Evolutionary conservation across 2,113 vertebrate genomes (phyloP), one percentile per base, ranked within the genome.

Genomic region (Ictalurus furcatus): DNA sequence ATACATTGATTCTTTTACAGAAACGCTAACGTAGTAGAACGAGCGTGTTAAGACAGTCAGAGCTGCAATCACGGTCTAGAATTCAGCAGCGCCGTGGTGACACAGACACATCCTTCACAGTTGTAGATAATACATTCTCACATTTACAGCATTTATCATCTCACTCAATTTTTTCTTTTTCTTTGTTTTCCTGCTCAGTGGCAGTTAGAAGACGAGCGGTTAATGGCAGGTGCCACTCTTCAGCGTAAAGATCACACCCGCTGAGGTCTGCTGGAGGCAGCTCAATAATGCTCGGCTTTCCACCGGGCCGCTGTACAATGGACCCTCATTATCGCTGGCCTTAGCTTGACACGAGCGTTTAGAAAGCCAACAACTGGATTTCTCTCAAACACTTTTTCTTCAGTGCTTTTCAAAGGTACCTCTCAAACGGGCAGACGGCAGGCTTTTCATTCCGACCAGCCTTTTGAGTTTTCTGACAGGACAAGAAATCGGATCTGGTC

Each of bases 301-400:
- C 63, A 13, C 52, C 84, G 89, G 34, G 11, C 84, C 73, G 12
- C 58, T 87, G 84, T n/a, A 82, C 73, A 78, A 73, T 87, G 81
- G 52, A 78, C 79, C 78, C 89, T 90, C 88, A 56, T 91, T 92
- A 89, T 74, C n/a, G 34, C 44, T 78, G 44, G 44, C 84, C 52
- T 71, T 37, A 78, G 73, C 59, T 54, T 85, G n/a, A 69, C 59
- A 52, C 63, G 1, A 12, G 30, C 44, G 59, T 80, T 88, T 78
- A 17, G 61, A 71, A 52, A 25, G 5, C 17, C 34, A 83, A 69
- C 28, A 5, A 81, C 61, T n/a, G 65, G 12, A 21, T 73, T 21
- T 59, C 74, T 69, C 59, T 40, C 30, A n/a, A 37, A 81, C 44
- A 4, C 16, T 67, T 80, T 80, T 67, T 34, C 59, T 76, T 48